Conservation (phyloP, 2,888 invertebrate genomes). For the Dryadula phaetusa region DNA sequence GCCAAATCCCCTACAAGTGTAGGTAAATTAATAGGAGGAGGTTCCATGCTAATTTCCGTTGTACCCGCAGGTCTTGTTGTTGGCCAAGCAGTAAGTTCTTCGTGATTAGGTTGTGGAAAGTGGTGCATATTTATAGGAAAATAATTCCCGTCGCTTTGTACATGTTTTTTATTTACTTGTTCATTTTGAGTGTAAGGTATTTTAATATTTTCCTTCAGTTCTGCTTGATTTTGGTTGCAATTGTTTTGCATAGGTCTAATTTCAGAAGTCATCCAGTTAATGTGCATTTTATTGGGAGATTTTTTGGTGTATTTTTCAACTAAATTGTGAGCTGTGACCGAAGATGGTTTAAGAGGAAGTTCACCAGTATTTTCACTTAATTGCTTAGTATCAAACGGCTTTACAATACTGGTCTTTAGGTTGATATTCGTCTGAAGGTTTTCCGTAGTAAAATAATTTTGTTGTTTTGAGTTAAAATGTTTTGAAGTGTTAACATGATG, state of each 20-base stretch:
- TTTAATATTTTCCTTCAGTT: constrained; percentile 66
- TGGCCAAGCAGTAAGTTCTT: constrained; percentile 78
- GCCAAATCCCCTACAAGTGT: constrained; percentile 78
- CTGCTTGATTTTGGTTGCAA: constrained; percentile 60
- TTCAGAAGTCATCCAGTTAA: constrained; percentile 82
- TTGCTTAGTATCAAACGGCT: constrained; percentile 67
- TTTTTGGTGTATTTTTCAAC: constrained; percentile 76
- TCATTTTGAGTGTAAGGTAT: constrained; percentile 61
- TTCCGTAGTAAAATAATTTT: constrained; percentile 66
- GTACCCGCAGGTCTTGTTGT: constrained; percentile 73
- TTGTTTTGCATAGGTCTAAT: constrained; percentile 71
- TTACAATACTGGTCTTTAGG: constrained; percentile 57
- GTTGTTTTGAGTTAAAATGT: constrained; percentile 62
- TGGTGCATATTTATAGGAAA: constrained; percentile 77
- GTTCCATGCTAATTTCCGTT: constrained; percentile 79
- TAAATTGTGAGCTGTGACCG: constrained; percentile 56
- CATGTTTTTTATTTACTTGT: constrained; percentile 62
- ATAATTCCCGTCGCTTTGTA: constrained; percentile 69
- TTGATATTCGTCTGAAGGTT: constrained; percentile 57
- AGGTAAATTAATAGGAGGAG: constrained; percentile 77
- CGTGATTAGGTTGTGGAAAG: constrained; percentile 69
- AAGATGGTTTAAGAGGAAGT: constrained; percentile 58
- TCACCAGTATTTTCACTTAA: constrained; percentile 54
- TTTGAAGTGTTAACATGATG: constrained; percentile 69
- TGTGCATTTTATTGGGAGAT: constrained; percentile 77